These are phyloP conservation scores for Hylaea fasciaria DNA, from an alignment of 2,888 invertebrate species.

Conservation along the genomic window DNA sequence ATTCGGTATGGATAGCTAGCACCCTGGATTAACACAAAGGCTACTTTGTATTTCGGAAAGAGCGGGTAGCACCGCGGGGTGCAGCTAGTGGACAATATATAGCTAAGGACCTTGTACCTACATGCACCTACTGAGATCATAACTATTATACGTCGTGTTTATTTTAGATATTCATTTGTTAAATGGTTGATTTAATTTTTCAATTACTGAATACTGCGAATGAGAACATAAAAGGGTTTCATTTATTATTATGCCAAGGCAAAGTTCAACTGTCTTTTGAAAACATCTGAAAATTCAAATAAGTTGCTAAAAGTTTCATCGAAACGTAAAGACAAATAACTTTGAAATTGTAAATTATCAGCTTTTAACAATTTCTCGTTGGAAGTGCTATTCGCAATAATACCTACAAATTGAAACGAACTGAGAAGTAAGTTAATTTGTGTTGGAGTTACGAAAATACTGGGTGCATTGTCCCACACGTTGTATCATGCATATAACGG, in stretches of 20 bases:
- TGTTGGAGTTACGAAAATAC: too few relatives aligned
- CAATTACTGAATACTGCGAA: not conserved
- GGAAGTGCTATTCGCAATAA: constrained; percentile 19
- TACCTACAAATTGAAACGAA: not conserved
- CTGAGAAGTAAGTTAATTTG: not conserved
- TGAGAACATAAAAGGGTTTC: constrained; percentile 25
- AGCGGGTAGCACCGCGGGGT: too few relatives aligned
- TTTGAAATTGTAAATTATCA: constrained; percentile 16
- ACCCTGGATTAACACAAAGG: too few relatives aligned
- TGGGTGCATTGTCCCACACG: too few relatives aligned
- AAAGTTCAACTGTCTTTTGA: constrained; percentile 23
- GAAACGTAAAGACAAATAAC: constrained; percentile 30
- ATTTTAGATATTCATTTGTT: too few relatives aligned
- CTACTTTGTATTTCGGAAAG: too few relatives aligned
- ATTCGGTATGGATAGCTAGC: too few relatives aligned
- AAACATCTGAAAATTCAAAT: constrained; percentile 31
- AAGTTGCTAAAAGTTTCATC: constrained; percentile 29
- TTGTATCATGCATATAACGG: too few relatives aligned
- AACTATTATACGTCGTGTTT: too few relatives aligned
- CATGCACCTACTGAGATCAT: too few relatives aligned
- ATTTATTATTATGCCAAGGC: constrained; percentile 29
- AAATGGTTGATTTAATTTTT: not conserved
- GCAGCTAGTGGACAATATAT: too few relatives aligned
- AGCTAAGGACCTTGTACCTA: too few relatives aligned
- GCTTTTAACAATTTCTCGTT: constrained; percentile 20